phyloP scores from a whole-genome alignment of 2,113 vertebrate species.

The Seriola quinqueradiata region DNA sequence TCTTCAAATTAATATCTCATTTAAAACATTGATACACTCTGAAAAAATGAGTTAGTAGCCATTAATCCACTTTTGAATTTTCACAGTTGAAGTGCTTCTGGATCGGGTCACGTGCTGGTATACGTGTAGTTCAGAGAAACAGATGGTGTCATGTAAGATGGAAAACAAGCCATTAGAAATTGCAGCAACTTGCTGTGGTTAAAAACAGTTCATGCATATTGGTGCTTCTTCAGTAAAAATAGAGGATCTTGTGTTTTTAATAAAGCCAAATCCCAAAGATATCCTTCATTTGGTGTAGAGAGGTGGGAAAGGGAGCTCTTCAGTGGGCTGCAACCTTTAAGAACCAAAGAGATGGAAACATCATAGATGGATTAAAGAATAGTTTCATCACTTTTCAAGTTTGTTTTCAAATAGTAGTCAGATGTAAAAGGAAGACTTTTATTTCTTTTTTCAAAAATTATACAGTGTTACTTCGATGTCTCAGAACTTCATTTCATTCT shows the following conservation, averaged over 20 bases:
- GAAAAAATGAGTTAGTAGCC: not conserved
- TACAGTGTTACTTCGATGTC: no score
- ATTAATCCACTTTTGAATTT: not conserved
- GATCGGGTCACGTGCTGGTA: not conserved
- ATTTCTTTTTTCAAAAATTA: no score
- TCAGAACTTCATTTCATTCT: no score
- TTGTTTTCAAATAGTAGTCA: not conserved
- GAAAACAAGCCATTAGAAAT: not conserved
- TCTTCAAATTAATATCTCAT: not conserved
- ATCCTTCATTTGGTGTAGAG: slow-evolving; percentile 86
- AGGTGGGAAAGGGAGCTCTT: slow-evolving; percentile 89
- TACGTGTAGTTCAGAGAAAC: not conserved
- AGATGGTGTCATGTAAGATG: not conserved
- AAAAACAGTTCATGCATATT: slow-evolving; percentile 26
- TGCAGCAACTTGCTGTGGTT: not conserved
- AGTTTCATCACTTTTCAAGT: not conserved
- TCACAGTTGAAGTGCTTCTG: not conserved
- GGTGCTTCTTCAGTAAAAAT: not conserved
- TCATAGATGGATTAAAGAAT: not conserved
- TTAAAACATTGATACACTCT: not conserved
- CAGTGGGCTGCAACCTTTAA: slow-evolving; percentile 93
- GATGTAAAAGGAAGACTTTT: no score
- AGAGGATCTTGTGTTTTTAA: not conserved
- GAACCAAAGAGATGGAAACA: slow-evolving; percentile 28
- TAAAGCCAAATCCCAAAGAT: not conserved